Evolutionary conservation across 2,113 vertebrate species (phyloP).

Genomic region (Suncus etruscus): DNA sequence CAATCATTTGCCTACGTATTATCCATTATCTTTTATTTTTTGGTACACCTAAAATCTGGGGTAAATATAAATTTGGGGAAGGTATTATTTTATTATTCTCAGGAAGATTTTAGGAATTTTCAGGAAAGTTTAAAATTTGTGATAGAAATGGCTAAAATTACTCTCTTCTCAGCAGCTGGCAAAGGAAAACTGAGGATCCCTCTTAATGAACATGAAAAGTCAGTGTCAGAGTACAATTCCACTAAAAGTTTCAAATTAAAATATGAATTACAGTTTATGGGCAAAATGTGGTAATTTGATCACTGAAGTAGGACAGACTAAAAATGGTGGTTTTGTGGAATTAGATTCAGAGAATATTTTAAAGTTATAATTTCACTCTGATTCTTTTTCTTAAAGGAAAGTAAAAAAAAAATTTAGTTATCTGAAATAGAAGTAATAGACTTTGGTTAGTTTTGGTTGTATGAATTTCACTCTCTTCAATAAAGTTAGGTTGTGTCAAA

Average conservation of each 20-base stretch:
- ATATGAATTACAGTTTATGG: neutral
- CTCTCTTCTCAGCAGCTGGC: no score
- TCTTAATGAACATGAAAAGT: neutral
- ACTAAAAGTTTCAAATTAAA: neutral
- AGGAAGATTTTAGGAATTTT: no score
- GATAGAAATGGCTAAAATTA: no score
- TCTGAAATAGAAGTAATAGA: neutral
- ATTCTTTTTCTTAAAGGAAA: constrained; percentile 35
- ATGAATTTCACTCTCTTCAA: constrained; percentile 27
- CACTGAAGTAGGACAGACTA: neutral
- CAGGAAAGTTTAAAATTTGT: no score
- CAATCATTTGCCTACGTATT: no score
- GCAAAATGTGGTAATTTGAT: neutral
- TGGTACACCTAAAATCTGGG: no score
- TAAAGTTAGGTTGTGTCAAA: neutral
- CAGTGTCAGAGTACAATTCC: neutral
- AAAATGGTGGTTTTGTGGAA: neutral
- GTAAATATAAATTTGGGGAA: no score
- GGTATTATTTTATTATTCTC: no score
- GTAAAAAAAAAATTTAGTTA: neutral
- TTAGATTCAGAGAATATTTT: constrained; percentile 42
- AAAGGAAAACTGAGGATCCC: no score
- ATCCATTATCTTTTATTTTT: no score
- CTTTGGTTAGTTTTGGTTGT: neutral
- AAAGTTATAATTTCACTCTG: neutral